Base-by-base conservation (phyloP, 2,888 invertebrate species). In the Tenthredo notha region DNA sequence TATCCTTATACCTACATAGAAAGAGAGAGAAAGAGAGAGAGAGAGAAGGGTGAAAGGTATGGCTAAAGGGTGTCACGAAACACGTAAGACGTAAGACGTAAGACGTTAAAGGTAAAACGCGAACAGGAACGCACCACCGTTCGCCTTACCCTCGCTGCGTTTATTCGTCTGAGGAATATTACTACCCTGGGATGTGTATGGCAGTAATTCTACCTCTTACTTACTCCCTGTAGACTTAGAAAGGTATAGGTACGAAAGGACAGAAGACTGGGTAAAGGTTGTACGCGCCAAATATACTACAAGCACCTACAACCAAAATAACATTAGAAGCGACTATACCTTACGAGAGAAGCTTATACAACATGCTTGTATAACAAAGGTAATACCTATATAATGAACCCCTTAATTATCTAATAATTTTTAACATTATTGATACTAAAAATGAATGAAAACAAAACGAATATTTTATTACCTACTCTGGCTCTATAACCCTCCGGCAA, bases 91-190 rank as follows among this genome's bases (percentile, higher is more conserved):
- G 77, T 77, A 75, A 75, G 47, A 37, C 37, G 37, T 37, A 37
- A 37, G 50, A 77, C 7, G 77, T 77, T 29, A 40, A 54, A 29
- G 72, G 10, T 4, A 40, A 70, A 25, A 29, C 29, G 50, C 50
- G 75, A 75, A 47, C 15, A 25, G 6, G n/a, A 25, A 75, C 18
- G 37, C 18, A 40, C n/a, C 33, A 43, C 21, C 40, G 74, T 25
- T 43, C 50, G 29, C 15, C 50, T 5, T 75, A n/a, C 25, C 50
- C 47, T 29, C 25, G 50, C 29, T 47, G 67, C 67, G 47, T 67
- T 83, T 83, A 83, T 83, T 70, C 67, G 67, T 83, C 83, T 50
- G 61, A 18, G 29, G 67, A 67, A 83, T 83, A 67, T 70, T 83
- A 70, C 67, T 67, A 47, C 67, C 83, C 67, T 50, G 83, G 83